A percentile compares a stretch with the other conserved stretches of the same genome.
These are phyloP conservation scores for Grus americana DNA, from an alignment of 2,113 vertebrate genomes.

Conservation along the genomic window DNA sequence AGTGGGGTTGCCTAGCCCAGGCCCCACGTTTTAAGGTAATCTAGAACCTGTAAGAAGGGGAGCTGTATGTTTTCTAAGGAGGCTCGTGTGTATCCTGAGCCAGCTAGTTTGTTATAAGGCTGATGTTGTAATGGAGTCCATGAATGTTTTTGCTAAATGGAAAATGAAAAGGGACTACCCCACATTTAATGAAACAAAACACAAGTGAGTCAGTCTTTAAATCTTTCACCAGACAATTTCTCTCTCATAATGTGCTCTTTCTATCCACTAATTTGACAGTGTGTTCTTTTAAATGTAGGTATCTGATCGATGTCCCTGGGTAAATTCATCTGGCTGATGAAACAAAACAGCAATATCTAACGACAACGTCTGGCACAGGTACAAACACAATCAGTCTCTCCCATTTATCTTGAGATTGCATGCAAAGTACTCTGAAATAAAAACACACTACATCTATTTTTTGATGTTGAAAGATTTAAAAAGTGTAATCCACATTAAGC, in stretches of 20 bases:
- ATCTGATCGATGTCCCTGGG: slow-evolving; percentile 44
- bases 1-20: not conserved
- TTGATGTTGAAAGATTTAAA: slow-evolving; percentile 62
- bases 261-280: slow-evolving; percentile 68
- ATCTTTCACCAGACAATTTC: slow-evolving; percentile 67
- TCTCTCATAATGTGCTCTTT: slow-evolving; percentile 64
- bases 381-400: slow-evolving; percentile 60
- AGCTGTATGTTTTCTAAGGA: not conserved
- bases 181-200: slow-evolving; percentile 58
- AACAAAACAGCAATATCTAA: slow-evolving; percentile 69
- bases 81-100: not conserved
- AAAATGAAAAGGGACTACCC: slow-evolving; percentile 41
- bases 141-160: slow-evolving; percentile 20
- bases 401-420: slow-evolving; percentile 64
- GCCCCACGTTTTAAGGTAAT: not conserved
- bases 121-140: not conserved
- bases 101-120: not conserved
- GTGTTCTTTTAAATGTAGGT: slow-evolving; percentile 63
- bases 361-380: slow-evolving; percentile 48
- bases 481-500: slow-evolving; percentile 54
- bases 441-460: slow-evolving; percentile 43
- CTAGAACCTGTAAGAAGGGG: not conserved
- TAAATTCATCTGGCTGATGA: slow-evolving; percentile 67
- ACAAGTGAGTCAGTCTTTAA: slow-evolving; percentile 54
- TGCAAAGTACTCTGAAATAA: slow-evolving; percentile 47